These are phyloP conservation scores for Syrmaticus mikado DNA, from an alignment of 2,113 vertebrate genomes.

Conservation along the genomic window DNA sequence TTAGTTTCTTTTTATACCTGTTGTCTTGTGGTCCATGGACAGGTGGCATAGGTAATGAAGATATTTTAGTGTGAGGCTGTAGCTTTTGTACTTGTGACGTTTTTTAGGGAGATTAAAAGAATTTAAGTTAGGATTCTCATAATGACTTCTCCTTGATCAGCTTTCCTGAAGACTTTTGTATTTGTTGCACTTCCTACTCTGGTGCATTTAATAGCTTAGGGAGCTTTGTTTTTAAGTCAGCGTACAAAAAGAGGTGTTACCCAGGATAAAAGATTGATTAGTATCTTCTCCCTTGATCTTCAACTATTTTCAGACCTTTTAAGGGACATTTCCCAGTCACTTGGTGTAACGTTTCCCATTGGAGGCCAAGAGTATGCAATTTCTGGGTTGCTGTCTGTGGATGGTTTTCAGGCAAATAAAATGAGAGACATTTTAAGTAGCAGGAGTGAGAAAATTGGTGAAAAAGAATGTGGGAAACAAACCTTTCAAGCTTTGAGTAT, in stretches of 20 bases:
- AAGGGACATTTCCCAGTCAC: background rate
- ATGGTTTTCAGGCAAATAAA: background rate
- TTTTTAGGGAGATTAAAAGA: background rate
- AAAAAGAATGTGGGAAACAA: background rate
- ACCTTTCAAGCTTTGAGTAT: background rate
- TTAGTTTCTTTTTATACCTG: background rate
- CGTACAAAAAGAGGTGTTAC: background rate
- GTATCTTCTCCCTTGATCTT: background rate
- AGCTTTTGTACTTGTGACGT: background rate
- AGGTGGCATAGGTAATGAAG: background rate
- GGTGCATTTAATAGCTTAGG: background rate
- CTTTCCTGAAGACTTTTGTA: background rate
- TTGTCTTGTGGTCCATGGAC: rapidly evolving
- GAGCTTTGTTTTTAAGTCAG: background rate
- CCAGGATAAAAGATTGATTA: background rate
- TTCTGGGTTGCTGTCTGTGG: background rate
- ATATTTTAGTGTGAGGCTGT: background rate
- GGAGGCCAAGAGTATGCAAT: background rate
- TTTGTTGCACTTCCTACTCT: background rate
- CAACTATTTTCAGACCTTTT: background rate
- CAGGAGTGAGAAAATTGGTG: background rate
- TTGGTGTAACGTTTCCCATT: background rate
- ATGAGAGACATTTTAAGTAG: background rate
- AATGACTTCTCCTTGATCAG: background rate
- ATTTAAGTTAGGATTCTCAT: background rate